Percentiles rank a stretch among this genome's conserved stretches.
These are phyloP conservation scores for Cuculus canorus DNA, from an alignment of 2,797 vertebrate genomes.

Conservation along the genomic window DNA sequence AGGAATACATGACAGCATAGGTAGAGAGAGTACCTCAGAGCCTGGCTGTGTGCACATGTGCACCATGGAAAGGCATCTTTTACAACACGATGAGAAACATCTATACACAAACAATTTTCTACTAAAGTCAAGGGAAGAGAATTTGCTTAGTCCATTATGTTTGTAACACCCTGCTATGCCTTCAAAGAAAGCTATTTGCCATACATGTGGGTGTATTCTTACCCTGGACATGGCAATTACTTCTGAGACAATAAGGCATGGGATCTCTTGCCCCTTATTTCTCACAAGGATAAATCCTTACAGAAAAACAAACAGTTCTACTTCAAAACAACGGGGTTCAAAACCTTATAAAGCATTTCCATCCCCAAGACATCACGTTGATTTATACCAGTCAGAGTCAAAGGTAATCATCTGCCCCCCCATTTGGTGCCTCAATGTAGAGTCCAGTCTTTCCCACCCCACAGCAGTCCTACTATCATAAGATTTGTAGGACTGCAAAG, in stretches of 20 bases:
- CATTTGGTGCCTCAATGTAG: neutral
- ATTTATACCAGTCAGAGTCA: neutral
- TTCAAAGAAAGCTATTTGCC: neutral
- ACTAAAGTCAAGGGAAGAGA: neutral
- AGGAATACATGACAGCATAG: neutral
- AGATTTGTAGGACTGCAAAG: neutral
- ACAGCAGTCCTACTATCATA: neutral
- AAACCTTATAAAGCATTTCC: neutral
- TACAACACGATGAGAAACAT: neutral
- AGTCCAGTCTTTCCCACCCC: neutral
- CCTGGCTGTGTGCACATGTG: rapidly evolving
- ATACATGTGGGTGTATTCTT: neutral
- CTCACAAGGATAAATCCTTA: neutral
- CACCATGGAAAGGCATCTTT: rapidly evolving
- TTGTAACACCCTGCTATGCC: neutral
- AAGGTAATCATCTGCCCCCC: neutral
- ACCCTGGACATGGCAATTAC: neutral
- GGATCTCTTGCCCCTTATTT: neutral
- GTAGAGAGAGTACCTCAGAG: neutral
- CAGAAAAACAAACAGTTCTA: neutral
- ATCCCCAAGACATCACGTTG: neutral
- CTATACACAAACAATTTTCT: neutral
- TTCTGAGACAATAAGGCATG: neutral
- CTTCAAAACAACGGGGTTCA: neutral
- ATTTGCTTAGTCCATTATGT: neutral